Percentiles rank a stretch among this genome's conserved stretches.
Conservation (phyloP, 2,888 invertebrate species). For the Eupithecia centaureata region DNA sequence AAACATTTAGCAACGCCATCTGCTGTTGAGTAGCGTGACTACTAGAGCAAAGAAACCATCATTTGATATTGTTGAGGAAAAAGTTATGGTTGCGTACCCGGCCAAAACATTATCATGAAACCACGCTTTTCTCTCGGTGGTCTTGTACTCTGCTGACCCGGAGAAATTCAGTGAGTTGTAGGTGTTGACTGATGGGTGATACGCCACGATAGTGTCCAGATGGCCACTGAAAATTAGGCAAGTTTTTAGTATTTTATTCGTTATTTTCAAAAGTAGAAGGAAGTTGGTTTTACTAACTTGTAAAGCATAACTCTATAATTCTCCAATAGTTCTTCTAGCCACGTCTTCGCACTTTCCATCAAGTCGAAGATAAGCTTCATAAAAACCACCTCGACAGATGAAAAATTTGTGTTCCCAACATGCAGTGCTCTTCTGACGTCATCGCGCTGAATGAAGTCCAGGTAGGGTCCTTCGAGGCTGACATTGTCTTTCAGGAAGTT, state of each 20-base stretch:
- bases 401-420: conserved; percentile 80
- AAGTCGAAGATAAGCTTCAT: conserved; percentile 80
- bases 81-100: conserved; percentile 65
- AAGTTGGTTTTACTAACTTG: conserved; percentile 70
- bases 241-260: neutral
- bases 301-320: conserved; percentile 85
- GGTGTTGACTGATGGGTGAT: conserved; percentile 85
- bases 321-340: conserved; percentile 82
- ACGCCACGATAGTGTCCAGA: conserved; percentile 86
- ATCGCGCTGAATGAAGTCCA: conserved; percentile 72
- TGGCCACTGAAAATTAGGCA: conserved; percentile 70
- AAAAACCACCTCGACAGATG: conserved; percentile 79
- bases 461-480: conserved; percentile 67
- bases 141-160: conserved; percentile 76
- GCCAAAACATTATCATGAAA: conserved; percentile 75
- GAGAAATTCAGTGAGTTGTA: conserved; percentile 70
- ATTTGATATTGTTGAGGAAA: neutral
- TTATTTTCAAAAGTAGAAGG: neutral
- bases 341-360: conserved; percentile 83
- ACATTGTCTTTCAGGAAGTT: conserved; percentile 77
- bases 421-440: conserved; percentile 79
- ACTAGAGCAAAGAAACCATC: neutral
- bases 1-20: conserved; percentile 7
- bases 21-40: conserved; percentile 3
- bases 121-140: conserved; percentile 71